phyloP scores from a whole-genome alignment of 2,888 invertebrate genomes.

The Machimus rusticus region DNA sequence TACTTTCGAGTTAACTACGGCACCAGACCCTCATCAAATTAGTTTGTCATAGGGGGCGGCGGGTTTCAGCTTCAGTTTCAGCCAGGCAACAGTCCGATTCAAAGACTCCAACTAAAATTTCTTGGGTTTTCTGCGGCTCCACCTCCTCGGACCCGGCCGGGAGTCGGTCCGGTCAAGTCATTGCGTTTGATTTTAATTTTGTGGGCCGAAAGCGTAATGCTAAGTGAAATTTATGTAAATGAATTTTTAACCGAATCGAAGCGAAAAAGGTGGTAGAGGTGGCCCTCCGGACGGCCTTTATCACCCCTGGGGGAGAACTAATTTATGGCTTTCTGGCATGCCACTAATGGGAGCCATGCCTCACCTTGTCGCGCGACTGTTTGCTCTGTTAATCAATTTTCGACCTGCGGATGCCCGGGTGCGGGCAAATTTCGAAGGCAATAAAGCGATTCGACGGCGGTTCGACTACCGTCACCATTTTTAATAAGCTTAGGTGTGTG shows the following conservation, averaged over 20 bases:
- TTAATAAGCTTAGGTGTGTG: neutral
- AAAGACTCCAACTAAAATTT: neutral
- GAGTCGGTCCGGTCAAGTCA: neutral
- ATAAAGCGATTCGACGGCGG: neutral
- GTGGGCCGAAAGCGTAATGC: neutral
- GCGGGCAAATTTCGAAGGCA: neutral
- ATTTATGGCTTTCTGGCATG: constrained; percentile 19
- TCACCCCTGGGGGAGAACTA: neutral
- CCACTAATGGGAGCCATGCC: neutral
- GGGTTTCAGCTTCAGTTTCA: neutral
- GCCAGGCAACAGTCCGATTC: neutral
- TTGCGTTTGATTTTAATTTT: constrained; percentile 16
- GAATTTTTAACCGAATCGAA: neutral
- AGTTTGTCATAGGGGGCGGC: neutral
- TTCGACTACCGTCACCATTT: neutral
- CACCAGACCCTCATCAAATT: neutral
- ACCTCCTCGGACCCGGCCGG: neutral
- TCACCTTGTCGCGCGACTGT: neutral
- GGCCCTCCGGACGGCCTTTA: neutral
- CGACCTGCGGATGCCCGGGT: neutral
- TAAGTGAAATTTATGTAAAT: constrained; percentile 6
- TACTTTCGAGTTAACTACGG: constrained; percentile 12
- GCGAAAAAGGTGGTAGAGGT: neutral
- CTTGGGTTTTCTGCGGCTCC: neutral
- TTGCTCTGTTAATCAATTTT: constrained; percentile 20